Percentiles rank a stretch among this genome's conserved stretches.
phyloP scores from a whole-genome alignment of 2,888 invertebrate species.

The Cephus pygmeus region DNA sequence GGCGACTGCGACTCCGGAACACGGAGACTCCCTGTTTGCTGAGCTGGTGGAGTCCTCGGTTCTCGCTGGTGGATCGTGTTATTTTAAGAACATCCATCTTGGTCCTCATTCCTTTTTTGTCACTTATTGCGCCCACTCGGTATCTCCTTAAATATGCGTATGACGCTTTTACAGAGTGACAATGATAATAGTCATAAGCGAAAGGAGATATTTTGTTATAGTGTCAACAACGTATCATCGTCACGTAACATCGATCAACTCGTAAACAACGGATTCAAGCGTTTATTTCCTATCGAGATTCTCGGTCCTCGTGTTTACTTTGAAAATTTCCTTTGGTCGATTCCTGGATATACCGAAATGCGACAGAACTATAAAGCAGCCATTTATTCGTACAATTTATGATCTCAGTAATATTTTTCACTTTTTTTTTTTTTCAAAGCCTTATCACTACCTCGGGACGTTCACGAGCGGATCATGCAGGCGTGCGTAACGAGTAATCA shows the following conservation, averaged over 20 bases:
- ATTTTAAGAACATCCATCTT: background rate
- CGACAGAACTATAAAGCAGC: background rate
- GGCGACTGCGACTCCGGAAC: background rate
- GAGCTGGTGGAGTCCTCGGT: background rate
- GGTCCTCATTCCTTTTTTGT: background rate
- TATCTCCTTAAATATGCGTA: background rate
- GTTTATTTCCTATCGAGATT: background rate
- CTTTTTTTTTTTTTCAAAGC: background rate
- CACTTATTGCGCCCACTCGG: background rate
- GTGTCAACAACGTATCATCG: background rate
- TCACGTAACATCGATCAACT: background rate
- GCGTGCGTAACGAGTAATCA: background rate
- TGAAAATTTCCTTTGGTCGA: background rate
- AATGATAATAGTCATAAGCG: background rate
- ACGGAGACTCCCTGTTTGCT: background rate
- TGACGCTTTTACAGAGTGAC: background rate
- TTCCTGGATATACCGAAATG: background rate
- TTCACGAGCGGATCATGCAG: background rate
- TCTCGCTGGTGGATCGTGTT: background rate
- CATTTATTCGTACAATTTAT: background rate
- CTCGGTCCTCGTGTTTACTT: background rate
- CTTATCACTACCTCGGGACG: background rate
- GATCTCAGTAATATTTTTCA: background rate
- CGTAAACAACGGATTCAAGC: background rate
- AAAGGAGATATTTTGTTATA: background rate